phyloP scores from a whole-genome alignment of 2,888 invertebrate species.

The Plebejus anna region DNA sequence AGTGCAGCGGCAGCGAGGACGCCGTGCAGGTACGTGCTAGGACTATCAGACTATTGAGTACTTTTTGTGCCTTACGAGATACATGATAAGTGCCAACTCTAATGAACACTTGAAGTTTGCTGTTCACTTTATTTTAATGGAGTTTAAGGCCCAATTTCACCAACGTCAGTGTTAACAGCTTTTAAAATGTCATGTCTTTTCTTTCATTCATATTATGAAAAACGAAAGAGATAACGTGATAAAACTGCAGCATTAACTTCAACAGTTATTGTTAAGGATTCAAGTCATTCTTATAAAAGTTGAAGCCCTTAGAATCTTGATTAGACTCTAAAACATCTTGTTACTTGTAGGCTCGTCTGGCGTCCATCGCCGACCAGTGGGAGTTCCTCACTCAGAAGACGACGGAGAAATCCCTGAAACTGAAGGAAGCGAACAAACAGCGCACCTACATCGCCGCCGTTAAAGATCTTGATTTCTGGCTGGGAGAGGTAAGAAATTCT shows the following conservation, averaged over 20 bases:
- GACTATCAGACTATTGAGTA: no score
- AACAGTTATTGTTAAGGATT: not conserved
- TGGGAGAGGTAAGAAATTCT: constrained; percentile 86
- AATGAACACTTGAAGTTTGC: no score
- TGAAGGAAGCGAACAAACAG: constrained; percentile 99
- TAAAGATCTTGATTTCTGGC: constrained; percentile 99
- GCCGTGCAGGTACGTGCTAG: constrained; percentile 88
- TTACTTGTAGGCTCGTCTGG: constrained; percentile 80
- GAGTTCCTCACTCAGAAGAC: constrained; percentile 98
- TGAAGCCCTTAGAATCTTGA: not conserved
- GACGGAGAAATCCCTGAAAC: constrained; percentile 97
- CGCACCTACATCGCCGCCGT: constrained; percentile 99
- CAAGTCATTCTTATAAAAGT: not conserved
- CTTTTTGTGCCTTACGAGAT: no score
- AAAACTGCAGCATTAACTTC: no score
- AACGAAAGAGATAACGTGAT: no score
- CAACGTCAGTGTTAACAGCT: no score
- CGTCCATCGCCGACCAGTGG: constrained; percentile 99
- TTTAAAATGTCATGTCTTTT: no score
- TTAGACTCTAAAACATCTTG: constrained; percentile 15
- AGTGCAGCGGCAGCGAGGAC: constrained; percentile 98
- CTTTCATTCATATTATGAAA: no score
- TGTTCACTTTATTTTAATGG: not conserved
- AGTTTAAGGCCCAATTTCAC: not conserved
- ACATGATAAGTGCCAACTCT: no score